Conservation (phyloP, 2,888 invertebrate genomes). For the Mimachlamys varia region DNA sequence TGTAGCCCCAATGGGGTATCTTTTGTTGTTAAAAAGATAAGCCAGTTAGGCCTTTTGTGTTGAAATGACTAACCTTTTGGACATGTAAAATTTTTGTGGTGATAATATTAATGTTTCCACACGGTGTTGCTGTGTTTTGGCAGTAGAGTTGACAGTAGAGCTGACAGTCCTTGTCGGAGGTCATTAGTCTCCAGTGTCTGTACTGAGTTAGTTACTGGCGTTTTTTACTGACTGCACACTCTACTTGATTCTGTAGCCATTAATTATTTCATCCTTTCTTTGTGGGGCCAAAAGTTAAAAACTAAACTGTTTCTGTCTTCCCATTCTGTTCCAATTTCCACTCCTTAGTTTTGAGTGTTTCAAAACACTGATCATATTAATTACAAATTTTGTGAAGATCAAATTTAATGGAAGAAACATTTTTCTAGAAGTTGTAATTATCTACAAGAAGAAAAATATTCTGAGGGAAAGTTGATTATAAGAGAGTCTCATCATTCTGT, state of each 20-base stretch:
- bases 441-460: no score
- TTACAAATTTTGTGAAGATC: no score
- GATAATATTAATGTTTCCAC: background rate
- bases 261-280: background rate
- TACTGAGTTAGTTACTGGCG: background rate
- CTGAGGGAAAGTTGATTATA: no score
- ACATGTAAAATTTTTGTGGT: background rate
- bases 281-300: background rate
- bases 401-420: no score
- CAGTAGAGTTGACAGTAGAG: background rate
- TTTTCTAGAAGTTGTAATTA: no score
- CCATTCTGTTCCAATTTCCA: background rate
- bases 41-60: background rate
- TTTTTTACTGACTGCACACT: background rate
- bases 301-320: background rate
- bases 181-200: slow-evolving; percentile 15
- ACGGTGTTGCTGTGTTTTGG: background rate
- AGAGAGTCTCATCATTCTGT: no score
- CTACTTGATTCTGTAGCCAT: background rate
- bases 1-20: background rate
- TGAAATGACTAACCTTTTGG: background rate
- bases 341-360: no score
- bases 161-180: background rate
- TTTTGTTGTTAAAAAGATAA: background rate
- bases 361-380: no score